Percentiles rank a stretch among this genome's conserved stretches.
These are phyloP conservation scores for Clarias magur DNA, from an alignment of 2,113 vertebrate species.

Conservation along the genomic window DNA sequence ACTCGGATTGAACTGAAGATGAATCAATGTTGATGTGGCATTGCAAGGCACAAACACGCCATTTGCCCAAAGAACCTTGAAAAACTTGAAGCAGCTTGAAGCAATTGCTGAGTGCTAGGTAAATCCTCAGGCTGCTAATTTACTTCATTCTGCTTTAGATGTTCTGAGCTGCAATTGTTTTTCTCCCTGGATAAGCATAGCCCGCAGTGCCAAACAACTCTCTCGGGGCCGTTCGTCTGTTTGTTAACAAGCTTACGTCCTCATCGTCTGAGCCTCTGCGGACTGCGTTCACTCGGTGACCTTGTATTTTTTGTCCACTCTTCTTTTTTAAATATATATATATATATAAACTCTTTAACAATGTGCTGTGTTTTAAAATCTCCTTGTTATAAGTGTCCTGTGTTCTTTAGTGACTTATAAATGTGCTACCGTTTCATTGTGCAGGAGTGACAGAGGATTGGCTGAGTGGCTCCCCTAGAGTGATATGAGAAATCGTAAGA, in stretches of 20 bases:
- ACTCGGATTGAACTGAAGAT: neutral
- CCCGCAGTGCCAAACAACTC: neutral
- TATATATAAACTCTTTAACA: neutral
- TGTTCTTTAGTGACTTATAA: neutral
- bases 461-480: neutral
- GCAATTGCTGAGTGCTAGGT: neutral
- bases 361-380: neutral
- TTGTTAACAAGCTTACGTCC: constrained; percentile 34
- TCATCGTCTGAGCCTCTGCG: neutral
- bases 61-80: neutral
- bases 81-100: neutral
- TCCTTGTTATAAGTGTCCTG: neutral
- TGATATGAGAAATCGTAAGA: neutral
- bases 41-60: neutral
- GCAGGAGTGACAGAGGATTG: constrained; percentile 5
- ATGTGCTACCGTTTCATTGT: neutral
- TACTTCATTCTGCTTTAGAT: constrained; percentile 8
- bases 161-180: neutral
- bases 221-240: constrained; percentile 24
- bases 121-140: constrained; percentile 1
- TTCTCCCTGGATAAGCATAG: neutral
- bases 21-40: constrained; percentile 16
- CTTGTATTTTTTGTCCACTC: neutral
- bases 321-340: neutral
- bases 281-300: neutral